phyloP scores from a whole-genome alignment of 2,113 vertebrate species.

The Myocastor coypus region DNA sequence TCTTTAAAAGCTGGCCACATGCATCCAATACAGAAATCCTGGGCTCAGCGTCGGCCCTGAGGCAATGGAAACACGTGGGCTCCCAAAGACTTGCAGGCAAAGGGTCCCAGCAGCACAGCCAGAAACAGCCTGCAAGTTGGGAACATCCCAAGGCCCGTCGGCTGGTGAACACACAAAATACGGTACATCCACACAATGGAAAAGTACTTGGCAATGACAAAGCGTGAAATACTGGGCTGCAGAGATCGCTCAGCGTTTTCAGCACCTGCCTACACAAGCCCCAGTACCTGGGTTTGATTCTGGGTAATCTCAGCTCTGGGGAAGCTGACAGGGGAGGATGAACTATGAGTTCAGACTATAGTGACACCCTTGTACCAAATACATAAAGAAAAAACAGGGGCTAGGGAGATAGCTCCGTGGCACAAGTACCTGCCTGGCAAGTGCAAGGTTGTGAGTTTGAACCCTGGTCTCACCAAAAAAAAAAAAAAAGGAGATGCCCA shows the following conservation, averaged over 20 bases:
- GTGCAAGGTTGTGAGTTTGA: too few species aligned
- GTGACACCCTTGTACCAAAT: too few species aligned
- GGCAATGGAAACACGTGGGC: neutral
- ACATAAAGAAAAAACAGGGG: too few species aligned
- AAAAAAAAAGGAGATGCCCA: neutral
- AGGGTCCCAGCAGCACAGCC: neutral
- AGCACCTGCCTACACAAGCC: too few species aligned
- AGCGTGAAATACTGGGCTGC: neutral
- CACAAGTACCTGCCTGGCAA: too few species aligned
- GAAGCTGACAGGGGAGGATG: too few species aligned
- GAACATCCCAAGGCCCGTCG: neutral
- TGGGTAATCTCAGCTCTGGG: too few species aligned
- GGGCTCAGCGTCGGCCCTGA: neutral
- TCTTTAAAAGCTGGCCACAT: constrained; percentile 1
- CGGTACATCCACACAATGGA: neutral
- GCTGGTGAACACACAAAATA: neutral
- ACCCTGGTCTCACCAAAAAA: too few species aligned
- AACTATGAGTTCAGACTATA: too few species aligned
- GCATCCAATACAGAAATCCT: neutral
- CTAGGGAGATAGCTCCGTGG: too few species aligned
- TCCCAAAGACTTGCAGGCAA: neutral
- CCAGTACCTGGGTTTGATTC: too few species aligned
- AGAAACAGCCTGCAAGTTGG: neutral
- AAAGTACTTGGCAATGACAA: neutral
- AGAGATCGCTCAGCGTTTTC: too few species aligned